Evolutionary conservation across 1,140 invertebrate genomes (phyloP), one percentile per base, ranked within the genome.

Genomic region (Muscidifurax raptorellus): DNA sequence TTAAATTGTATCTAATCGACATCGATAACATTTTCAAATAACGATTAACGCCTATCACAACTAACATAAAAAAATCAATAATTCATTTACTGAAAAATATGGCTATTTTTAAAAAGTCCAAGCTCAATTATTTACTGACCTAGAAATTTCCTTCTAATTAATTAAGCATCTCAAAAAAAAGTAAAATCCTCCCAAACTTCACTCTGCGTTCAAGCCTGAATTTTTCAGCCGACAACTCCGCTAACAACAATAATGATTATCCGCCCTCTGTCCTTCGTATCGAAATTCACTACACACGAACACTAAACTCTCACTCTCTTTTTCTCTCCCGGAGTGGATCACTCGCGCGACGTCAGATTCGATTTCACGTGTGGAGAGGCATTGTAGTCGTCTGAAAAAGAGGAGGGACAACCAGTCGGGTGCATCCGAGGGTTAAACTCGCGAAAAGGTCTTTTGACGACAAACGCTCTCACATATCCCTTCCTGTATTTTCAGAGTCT

Each of bases 291-390:
- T 2, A 47, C 44, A 47, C 44, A 47, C 44, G 6, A 59, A 59
- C 52, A 18, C 6, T 22, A 59, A 59, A 59, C 52, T 22, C 52
- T 59, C 52, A n/a, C 52, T 59, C 15, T 59, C 52, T 18, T 13
- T 47, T 10, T 47, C 44, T 47, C 15, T 18, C 52, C 1, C 47
- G 52, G 22, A 59, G 18, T n/a, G 32, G 30, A 75, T 77, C 71
- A 77, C 36, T 47, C 75, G 25, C 75, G 36, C 75, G 44, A 25
- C 7, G 75, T 47, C 75, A 77, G 44, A 77, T 77, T 77, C 44
- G 25, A 77, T 77, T 77, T 77, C 75, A 77, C 75, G 75, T 77
- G 10, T 30, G 75, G 47, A 22, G 44, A 25, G 44, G 25, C 44
- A 27, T 3, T 52, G 27, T 44, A 44, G 67, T 18, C 12, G 67